Conservation (phyloP, 2,888 invertebrate species). For the Cryptosula pallasiana region DNA sequence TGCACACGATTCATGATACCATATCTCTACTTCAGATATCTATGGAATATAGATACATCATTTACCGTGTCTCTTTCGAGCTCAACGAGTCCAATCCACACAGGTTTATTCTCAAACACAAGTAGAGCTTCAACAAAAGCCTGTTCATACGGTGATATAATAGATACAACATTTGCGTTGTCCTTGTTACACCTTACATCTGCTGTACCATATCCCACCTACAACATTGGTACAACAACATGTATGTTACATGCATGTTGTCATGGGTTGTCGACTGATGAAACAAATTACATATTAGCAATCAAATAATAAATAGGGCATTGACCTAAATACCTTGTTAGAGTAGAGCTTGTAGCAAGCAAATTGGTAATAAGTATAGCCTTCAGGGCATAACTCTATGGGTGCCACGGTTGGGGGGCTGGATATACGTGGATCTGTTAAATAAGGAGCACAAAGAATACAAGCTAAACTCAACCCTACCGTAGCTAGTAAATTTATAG, state of each 20-base stretch:
- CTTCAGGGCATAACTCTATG: neutral
- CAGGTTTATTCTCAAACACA: constrained; percentile 19
- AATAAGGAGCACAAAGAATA: too few species aligned
- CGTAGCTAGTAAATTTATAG: too few species aligned
- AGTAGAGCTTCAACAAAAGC: neutral
- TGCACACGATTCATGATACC: neutral
- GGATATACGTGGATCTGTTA: neutral
- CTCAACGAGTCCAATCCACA: constrained; percentile 5
- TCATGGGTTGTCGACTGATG: too few species aligned
- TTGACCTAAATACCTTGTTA: constrained; percentile 11
- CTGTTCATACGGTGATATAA: constrained; percentile 17
- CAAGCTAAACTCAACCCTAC: too few species aligned
- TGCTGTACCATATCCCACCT: neutral
- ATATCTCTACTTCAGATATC: neutral
- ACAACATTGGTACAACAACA: too few species aligned
- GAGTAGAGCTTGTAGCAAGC: neutral
- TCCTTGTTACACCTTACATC: neutral
- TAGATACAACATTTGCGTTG: neutral
- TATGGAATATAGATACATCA: too few species aligned
- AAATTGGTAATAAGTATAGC: neutral
- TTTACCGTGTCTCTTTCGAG: too few species aligned
- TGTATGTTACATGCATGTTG: too few species aligned
- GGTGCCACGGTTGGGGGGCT: neutral
- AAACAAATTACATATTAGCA: too few species aligned
- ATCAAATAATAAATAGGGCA: too few species aligned